phyloP scores from a whole-genome alignment of 2,113 vertebrate species.

The Carassius gibelio region DNA sequence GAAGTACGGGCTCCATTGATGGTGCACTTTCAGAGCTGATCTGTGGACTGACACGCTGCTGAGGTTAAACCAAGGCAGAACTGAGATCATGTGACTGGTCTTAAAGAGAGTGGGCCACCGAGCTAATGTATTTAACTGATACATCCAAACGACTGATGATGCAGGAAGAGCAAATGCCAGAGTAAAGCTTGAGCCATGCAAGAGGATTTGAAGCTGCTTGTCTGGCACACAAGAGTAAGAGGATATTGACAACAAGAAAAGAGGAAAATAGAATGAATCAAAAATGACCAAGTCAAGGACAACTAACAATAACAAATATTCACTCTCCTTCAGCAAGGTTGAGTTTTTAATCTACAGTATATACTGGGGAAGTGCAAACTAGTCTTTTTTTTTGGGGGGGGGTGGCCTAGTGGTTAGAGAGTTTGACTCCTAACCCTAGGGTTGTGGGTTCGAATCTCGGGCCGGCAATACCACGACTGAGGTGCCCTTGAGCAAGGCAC shows the following conservation, averaged over 20 bases:
- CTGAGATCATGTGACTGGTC: slow-evolving; percentile 67
- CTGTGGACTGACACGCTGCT: slow-evolving; percentile 66
- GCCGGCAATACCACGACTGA: too few species aligned
- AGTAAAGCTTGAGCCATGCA: background rate
- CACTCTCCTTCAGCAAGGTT: background rate
- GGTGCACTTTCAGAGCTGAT: slow-evolving; percentile 54
- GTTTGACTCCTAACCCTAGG: too few species aligned
- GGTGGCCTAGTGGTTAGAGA: too few species aligned
- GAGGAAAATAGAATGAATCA: background rate
- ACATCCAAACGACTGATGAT: slow-evolving; percentile 55
- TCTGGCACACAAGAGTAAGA: slow-evolving; percentile 9
- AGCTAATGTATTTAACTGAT: slow-evolving; percentile 68
- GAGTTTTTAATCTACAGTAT: background rate
- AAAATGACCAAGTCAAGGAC: background rate
- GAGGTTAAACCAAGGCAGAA: slow-evolving; percentile 65
- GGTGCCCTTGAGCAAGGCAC: too few species aligned
- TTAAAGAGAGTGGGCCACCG: slow-evolving; percentile 64
- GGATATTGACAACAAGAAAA: slow-evolving; percentile 23
- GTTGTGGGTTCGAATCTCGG: too few species aligned
- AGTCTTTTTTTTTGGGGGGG: too few species aligned
- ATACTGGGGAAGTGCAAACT: too few species aligned
- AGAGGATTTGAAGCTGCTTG: slow-evolving; percentile 25
- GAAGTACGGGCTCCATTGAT: slow-evolving; percentile 68
- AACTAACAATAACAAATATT: background rate
- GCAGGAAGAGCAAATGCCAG: slow-evolving; percentile 17